Conservation (phyloP, 2,797 vertebrate species). For the Gymnothorax javanicus region DNA sequence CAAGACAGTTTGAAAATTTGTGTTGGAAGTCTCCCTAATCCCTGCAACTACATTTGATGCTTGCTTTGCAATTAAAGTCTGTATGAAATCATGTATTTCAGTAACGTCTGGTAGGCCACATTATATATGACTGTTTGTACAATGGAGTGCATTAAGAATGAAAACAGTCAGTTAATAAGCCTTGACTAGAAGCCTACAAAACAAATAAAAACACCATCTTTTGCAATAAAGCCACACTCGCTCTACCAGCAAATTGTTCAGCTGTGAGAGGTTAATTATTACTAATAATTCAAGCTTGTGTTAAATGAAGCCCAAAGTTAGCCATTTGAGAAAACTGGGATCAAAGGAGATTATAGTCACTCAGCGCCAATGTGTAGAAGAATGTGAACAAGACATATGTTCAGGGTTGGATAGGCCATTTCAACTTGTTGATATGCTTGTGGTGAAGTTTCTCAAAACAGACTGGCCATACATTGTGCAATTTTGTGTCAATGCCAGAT, state of each 20-base stretch:
- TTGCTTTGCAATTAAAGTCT: too few relatives aligned
- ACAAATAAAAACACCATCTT: not conserved
- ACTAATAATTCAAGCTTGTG: not conserved
- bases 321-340: not conserved
- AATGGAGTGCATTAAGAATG: too few relatives aligned
- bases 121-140: too few relatives aligned
- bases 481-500: not conserved
- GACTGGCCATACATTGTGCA: not conserved
- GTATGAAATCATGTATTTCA: too few relatives aligned
- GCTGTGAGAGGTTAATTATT: not conserved
- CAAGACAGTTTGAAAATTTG: too few relatives aligned
- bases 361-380: not conserved
- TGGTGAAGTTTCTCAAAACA: not conserved
- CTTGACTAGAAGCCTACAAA: too few relatives aligned
- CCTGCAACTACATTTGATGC: too few relatives aligned
- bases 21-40: too few relatives aligned
- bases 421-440: not conserved
- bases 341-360: not conserved
- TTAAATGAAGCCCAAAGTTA: too few relatives aligned
- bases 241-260: too few relatives aligned
- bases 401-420: not conserved
- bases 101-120: too few relatives aligned
- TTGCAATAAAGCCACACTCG: not conserved
- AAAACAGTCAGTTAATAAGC: too few relatives aligned
- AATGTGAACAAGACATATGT: not conserved